Evolutionary conservation across 2,888 invertebrate genomes (phyloP).

Genomic region (Ectemnius cavifrons): DNA sequence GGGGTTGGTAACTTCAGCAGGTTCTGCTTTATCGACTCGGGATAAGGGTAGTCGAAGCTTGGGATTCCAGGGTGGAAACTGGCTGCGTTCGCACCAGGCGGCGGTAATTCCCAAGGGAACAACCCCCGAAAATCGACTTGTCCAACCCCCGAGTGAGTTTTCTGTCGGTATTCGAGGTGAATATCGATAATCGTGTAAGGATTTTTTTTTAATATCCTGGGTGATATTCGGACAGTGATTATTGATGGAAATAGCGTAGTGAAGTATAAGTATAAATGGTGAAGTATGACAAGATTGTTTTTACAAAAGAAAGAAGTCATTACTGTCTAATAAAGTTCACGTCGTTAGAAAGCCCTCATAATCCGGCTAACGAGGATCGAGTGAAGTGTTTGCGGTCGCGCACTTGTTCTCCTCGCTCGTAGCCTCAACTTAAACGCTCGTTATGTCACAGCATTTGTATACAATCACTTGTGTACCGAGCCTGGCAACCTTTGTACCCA

Average conservation of each 20-base stretch:
- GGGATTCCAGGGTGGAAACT: slow-evolving; percentile 45
- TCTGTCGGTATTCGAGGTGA: background rate
- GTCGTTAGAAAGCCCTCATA: no score
- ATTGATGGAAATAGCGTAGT: no score
- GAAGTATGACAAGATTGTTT: no score
- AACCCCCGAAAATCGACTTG: background rate
- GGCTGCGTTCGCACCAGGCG: slow-evolving; percentile 66
- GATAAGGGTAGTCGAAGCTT: slow-evolving; percentile 59
- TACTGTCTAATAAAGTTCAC: no score
- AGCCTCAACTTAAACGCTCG: background rate
- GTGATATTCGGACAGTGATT: no score
- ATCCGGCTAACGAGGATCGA: no score
- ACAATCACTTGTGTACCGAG: slow-evolving; percentile 33
- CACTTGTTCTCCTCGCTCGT: background rate
- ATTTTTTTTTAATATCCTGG: no score
- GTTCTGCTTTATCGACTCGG: slow-evolving; percentile 71
- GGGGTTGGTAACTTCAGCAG: slow-evolving; percentile 58
- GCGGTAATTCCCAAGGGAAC: slow-evolving; percentile 61
- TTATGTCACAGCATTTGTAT: slow-evolving; percentile 46
- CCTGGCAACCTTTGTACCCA: slow-evolving; percentile 40
- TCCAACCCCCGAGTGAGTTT: slow-evolving; percentile 12
- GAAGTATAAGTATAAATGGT: no score
- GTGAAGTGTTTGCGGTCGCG: no score
- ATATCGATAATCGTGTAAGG: no score
- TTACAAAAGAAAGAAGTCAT: no score